Percentiles rank a stretch among this genome's conserved stretches.
Evolutionary conservation across 2,888 invertebrate genomes (phyloP).

Genomic region (Polylopha cassiicola): DNA sequence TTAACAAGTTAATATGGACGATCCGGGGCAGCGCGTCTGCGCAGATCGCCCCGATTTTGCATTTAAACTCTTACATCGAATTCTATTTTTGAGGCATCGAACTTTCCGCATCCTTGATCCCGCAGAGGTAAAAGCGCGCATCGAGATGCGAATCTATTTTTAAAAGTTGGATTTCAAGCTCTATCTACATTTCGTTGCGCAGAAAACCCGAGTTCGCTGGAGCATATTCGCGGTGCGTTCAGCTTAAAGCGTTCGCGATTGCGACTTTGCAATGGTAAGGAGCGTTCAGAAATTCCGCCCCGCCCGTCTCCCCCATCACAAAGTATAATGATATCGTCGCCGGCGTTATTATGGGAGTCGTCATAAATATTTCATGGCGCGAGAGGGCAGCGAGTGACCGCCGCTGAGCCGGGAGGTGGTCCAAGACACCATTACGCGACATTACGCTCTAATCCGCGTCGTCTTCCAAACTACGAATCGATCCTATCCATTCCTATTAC

Average conservation of each 20-base stretch:
- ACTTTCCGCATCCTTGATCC: slow-evolving; percentile 4
- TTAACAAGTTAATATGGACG: slow-evolving; percentile 93
- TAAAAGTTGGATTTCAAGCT: slow-evolving; percentile 32
- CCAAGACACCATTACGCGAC: slow-evolving; percentile 26
- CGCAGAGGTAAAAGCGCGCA: slow-evolving; percentile 8
- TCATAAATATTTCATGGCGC: slow-evolving; percentile 77
- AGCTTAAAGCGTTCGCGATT: slow-evolving; percentile 43
- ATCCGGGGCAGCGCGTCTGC: slow-evolving; percentile 80
- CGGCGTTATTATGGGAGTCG: slow-evolving; percentile 74
- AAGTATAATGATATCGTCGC: slow-evolving; percentile 79
- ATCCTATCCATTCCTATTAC: slow-evolving; percentile 7
- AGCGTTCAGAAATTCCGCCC: slow-evolving; percentile 76
- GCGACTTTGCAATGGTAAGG: slow-evolving; percentile 75
- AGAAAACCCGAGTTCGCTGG: slow-evolving; percentile 43
- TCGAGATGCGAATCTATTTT: slow-evolving; percentile 34
- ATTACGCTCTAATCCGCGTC: slow-evolving; percentile 26
- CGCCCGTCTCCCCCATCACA: slow-evolving; percentile 76
- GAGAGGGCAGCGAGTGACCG: slow-evolving; percentile 64
- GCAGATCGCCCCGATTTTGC: slow-evolving; percentile 40
- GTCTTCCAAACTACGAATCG: slow-evolving; percentile 11
- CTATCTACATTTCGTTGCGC: slow-evolving; percentile 50
- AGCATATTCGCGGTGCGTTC: slow-evolving; percentile 39
- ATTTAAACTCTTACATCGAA: slow-evolving; percentile 27
- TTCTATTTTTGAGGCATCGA: slow-evolving; percentile 30
- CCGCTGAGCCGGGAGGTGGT: slow-evolving; percentile 34